Percentiles rank a stretch among this genome's conserved stretches.
phyloP scores from a whole-genome alignment of 1,140 invertebrate genomes.

The Dreissena rostriformis region DNA sequence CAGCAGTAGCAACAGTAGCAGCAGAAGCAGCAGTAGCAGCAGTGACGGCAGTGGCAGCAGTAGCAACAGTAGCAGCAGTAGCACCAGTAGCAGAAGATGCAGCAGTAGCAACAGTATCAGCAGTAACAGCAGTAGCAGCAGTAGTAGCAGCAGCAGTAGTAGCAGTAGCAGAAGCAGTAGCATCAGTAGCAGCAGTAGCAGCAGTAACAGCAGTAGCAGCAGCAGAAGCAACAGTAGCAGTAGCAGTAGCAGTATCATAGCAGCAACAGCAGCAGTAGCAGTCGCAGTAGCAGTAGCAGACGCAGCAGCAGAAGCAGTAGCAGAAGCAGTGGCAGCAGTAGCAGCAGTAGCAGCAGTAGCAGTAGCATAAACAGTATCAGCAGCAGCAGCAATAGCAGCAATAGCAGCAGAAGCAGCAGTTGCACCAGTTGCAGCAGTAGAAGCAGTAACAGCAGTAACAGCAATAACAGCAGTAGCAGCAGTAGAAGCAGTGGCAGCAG shows the following conservation, averaged over 20 bases:
- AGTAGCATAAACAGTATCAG: too few species aligned
- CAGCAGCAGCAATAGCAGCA: too few species aligned
- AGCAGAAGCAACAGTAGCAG: too few species aligned
- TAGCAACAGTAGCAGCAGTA: slow-evolving; percentile 39
- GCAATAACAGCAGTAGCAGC: slow-evolving; percentile 37
- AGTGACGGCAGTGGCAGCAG: slow-evolving; percentile 31
- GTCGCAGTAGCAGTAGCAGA: too few species aligned
- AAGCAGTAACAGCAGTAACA: slow-evolving; percentile 44
- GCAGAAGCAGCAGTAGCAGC: slow-evolving; percentile 30
- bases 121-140: slow-evolving; percentile 34
- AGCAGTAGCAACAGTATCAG: slow-evolving; percentile 32
- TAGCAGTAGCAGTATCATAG: too few species aligned
- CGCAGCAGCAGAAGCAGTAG: too few species aligned
- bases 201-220: neutral
- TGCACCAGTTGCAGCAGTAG: slow-evolving; percentile 1
- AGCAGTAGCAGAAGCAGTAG: slow-evolving; percentile 11
- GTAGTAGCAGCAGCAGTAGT: slow-evolving; percentile 32
- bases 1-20: slow-evolving; percentile 17
- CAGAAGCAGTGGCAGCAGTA: too few species aligned
- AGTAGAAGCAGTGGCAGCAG: slow-evolving; percentile 22
- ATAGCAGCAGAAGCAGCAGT: too few species aligned
- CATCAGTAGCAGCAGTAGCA: slow-evolving; percentile 33
- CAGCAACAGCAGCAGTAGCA: too few species aligned
- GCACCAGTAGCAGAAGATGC: slow-evolving; percentile 42
- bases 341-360: too few species aligned